Evolutionary conservation across 2,888 invertebrate species (phyloP), one percentile per base, ranked within the genome.

Genomic region (Agrotis segetum): DNA sequence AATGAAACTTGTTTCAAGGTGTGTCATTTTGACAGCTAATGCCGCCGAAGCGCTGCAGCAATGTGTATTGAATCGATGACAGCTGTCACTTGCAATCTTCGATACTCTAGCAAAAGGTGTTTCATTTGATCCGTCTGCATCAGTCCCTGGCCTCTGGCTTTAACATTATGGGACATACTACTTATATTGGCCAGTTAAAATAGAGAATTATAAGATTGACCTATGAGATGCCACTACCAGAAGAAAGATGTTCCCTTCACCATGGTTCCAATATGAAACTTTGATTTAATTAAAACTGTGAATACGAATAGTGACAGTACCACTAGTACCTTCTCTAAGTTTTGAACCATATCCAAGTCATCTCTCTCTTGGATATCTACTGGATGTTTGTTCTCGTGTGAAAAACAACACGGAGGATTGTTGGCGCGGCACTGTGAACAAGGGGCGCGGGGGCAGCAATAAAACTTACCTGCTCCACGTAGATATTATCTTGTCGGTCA

Each of bases 401-500:
- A 93, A 92, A 93, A 91, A 88, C 90, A 90, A 91, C 92, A 91
- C 90, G 87, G 83, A 87, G 71, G 56, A 78, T 81, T 74, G 87
- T 85, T 87, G 85, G 89, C 86, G 86, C 85, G 74, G 81, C 82
- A 85, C 85, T 82, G 88, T 84, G 84, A 85, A 71, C 83, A 82
- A 75, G 84, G 82, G 85, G 81, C 77, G 79, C 81, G 85, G 84
- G 86, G 79, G 90, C 88, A 89, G 91, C 89, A 92, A 94, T 94
- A 95, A 94, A 93, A 92, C 92, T 93, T 96, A 96, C 96, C 96
- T 95, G 95, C 92, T 88, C 91, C 91, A 92, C 56, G 67, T 93
- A 95, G 95, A 95, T 95, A 92, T 94, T 95, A 95, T 95, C 95
- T 95, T 83, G 76, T 85, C 92, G 90, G 92, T 94, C 95, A 96